Percentiles rank a stretch among this genome's conserved stretches.
Evolutionary conservation across 2,113 vertebrate species (phyloP).

Genomic region (Bubo bubo): DNA sequence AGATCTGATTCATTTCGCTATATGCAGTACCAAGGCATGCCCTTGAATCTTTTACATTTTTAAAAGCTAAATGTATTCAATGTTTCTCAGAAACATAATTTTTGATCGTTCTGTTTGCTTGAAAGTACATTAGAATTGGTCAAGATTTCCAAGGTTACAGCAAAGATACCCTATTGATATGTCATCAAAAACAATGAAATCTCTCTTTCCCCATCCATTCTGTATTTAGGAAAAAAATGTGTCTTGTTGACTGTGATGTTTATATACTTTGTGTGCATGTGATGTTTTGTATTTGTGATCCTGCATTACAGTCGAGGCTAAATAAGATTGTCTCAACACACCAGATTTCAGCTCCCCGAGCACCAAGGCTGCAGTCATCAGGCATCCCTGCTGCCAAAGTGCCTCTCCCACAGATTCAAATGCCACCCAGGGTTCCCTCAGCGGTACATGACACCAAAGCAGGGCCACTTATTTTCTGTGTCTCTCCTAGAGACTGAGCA

Average conservation of each 20-base stretch:
- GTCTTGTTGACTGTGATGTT: background rate
- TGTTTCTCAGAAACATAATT: background rate
- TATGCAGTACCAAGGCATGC: background rate
- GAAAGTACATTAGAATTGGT: background rate
- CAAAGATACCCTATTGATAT: background rate
- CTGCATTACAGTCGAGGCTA: background rate
- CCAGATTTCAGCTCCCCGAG: background rate
- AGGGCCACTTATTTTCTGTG: background rate
- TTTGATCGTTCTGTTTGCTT: background rate
- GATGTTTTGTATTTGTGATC: background rate
- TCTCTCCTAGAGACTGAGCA: background rate
- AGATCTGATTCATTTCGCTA: background rate
- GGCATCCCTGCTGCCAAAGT: background rate
- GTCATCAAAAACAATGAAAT: background rate
- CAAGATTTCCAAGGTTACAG: background rate
- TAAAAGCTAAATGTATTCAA: background rate
- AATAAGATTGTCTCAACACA: background rate
- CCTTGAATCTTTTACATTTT: background rate
- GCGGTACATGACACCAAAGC: background rate
- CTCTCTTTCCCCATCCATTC: background rate
- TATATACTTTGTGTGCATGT: background rate
- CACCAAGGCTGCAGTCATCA: background rate
- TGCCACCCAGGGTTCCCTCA: background rate
- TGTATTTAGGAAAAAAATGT: background rate
- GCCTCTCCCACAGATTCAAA: background rate